Evolutionary conservation across 2,888 invertebrate genomes (phyloP).

Genomic region (Rapana venosa): DNA sequence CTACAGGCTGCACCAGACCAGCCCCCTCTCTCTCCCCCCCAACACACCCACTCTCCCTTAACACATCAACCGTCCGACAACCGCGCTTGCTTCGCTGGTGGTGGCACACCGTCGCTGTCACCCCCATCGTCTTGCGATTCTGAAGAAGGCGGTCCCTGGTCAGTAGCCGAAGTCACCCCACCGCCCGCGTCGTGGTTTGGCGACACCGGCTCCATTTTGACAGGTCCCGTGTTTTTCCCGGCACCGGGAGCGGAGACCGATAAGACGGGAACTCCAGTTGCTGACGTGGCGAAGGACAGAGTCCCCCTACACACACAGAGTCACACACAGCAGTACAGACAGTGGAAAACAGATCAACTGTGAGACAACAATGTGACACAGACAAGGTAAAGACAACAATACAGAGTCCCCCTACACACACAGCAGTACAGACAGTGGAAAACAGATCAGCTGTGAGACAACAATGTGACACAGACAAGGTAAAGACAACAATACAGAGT

Average conservation of each 20-base stretch:
- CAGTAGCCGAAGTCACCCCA: not conserved
- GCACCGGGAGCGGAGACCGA: conserved; percentile 32
- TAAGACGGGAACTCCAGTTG: conserved; percentile 40
- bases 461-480: too few relatives aligned
- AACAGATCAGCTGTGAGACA: too few relatives aligned
- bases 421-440: too few relatives aligned
- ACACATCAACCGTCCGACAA: conserved; percentile 33
- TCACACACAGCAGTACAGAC: not conserved
- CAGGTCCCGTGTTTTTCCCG: not conserved
- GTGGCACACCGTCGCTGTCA: conserved; percentile 31
- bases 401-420: too few relatives aligned
- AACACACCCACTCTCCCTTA: not conserved
- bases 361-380: too few relatives aligned
- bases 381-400: too few relatives aligned
- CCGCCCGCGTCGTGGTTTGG: conserved; percentile 41
- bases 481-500: too few relatives aligned
- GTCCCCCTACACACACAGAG: conserved; percentile 51
- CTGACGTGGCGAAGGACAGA: conserved; percentile 50
- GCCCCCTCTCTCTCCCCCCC: not conserved
- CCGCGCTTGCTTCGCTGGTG: conserved; percentile 10
- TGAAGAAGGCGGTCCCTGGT: conserved; percentile 32
- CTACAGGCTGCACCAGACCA: not conserved
- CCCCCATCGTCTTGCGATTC: conserved; percentile 27
- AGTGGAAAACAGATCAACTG: not conserved
- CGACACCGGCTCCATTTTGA: conserved; percentile 51